Percentiles rank a stretch among this genome's conserved stretches.
Conservation (phyloP, 2,113 vertebrate genomes). For the Engraulis encrasicolus region DNA sequence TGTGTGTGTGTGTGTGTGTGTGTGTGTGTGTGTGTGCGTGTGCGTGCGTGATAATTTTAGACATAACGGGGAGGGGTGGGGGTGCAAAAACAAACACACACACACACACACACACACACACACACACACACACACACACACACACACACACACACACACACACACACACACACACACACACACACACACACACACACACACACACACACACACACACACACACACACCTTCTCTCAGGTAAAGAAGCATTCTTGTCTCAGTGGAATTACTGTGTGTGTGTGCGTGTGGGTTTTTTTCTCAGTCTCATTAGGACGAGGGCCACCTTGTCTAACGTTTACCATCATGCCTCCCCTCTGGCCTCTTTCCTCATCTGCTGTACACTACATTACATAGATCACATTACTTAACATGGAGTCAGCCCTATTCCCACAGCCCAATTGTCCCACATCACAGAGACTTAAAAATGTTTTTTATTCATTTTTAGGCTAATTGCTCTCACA, state of each 20-base stretch:
- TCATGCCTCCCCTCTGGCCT: constrained; percentile 15
- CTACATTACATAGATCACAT: constrained; percentile 23
- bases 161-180: constrained; percentile 41
- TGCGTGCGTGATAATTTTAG: constrained; percentile 63
- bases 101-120: neutral
- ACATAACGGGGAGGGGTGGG: constrained; percentile 56
- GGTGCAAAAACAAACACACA: constrained; percentile 48
- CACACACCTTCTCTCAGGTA: constrained; percentile 52
- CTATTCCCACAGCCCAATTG: neutral
- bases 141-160: neutral
- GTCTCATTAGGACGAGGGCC: constrained; percentile 49
- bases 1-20: constrained; percentile 39
- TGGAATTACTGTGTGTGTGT: constrained; percentile 48
- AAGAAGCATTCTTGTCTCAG: constrained; percentile 47
- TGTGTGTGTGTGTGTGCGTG: constrained; percentile 24
- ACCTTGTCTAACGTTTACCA: constrained; percentile 44
- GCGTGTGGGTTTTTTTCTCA: constrained; percentile 27
- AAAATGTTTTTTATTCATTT: no score
- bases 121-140: constrained; percentile 41
- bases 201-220: constrained; percentile 33
- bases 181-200: constrained; percentile 28
- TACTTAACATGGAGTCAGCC: no score
- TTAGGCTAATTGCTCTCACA: no score
- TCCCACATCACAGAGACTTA: neutral
- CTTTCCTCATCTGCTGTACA: constrained; percentile 23